Percentiles rank a stretch among this genome's conserved stretches.
These are phyloP conservation scores for Peromyscus aztecus DNA, from an alignment of 2,797 vertebrate genomes.

Conservation along the genomic window DNA sequence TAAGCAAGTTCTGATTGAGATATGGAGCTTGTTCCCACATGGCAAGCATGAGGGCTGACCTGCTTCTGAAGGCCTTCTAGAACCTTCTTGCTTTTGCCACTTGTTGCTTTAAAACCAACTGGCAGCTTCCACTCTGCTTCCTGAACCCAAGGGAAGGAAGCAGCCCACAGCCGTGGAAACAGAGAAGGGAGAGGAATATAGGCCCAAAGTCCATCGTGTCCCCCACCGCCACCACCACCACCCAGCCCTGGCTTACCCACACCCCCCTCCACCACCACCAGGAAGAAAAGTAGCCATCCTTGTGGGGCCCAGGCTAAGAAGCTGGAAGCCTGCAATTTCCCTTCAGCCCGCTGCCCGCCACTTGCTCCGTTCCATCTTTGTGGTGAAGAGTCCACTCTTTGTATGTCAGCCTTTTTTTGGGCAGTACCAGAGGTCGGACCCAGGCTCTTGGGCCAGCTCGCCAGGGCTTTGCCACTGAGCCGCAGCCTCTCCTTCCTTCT, in stretches of 20 bases:
- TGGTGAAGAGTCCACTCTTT: background rate
- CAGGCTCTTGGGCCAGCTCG: background rate
- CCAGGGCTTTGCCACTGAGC: background rate
- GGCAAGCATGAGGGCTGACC: background rate
- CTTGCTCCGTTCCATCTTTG: background rate
- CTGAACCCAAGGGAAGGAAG: background rate
- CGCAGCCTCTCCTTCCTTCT: background rate
- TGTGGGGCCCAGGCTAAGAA: background rate
- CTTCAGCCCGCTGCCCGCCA: background rate
- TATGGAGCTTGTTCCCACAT: background rate
- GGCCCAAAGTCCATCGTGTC: background rate
- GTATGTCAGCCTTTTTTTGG: background rate
- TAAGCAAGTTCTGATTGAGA: background rate
- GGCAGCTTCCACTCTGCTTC: background rate
- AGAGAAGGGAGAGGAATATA: background rate
- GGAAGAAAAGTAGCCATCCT: background rate
- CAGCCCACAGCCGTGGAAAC: background rate
- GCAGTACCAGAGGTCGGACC: too few species aligned
- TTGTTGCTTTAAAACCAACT: background rate
- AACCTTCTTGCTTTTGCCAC: constrained; percentile 32
- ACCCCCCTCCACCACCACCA: background rate
- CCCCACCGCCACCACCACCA: background rate
- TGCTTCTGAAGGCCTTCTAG: constrained; percentile 28
- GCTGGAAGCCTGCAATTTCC: background rate
- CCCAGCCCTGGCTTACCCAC: background rate